Percentiles rank a stretch among this genome's conserved stretches.
Conservation (phyloP, 1,140 invertebrate species). For the Drosophila pachea region DNA sequence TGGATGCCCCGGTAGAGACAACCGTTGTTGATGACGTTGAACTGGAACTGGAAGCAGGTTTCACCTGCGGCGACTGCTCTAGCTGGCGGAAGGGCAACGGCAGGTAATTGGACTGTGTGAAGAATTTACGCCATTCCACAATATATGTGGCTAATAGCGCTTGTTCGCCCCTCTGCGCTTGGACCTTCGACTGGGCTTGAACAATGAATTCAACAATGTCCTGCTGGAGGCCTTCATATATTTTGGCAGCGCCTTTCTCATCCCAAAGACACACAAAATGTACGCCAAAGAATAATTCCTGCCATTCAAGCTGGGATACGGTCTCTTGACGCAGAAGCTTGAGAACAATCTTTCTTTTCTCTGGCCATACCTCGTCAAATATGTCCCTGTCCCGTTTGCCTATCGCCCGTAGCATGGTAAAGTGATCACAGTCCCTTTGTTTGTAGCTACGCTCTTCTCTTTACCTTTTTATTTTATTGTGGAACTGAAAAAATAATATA, state of each 20-base stretch:
- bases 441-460: slow-evolving; percentile 17
- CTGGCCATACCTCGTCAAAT: slow-evolving; percentile 97
- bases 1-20: slow-evolving; percentile 48
- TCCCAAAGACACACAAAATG: slow-evolving; percentile 97
- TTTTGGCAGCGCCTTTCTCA: slow-evolving; percentile 93
- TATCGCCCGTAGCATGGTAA: slow-evolving; percentile 65
- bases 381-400: slow-evolving; percentile 71
- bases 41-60: slow-evolving; percentile 51
- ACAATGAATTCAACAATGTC: slow-evolving; percentile 97
- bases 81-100: slow-evolving; percentile 97
- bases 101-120: slow-evolving; percentile 97
- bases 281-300: slow-evolving; percentile 97
- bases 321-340: slow-evolving; percentile 93
- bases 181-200: slow-evolving; percentile 92
- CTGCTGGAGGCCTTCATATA: slow-evolving; percentile 92
- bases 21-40: slow-evolving; percentile 48
- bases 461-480: slow-evolving; percentile 40
- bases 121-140: slow-evolving; percentile 97
- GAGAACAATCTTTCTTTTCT: slow-evolving; percentile 94
- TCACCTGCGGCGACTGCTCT: slow-evolving; percentile 86
- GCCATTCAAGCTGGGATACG: slow-evolving; percentile 97
- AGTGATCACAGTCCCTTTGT: slow-evolving; percentile 38
- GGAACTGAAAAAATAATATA: slow-evolving; percentile 27
- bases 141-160: slow-evolving; percentile 97
- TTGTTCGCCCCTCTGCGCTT: slow-evolving; percentile 95